Conservation (phyloP, 2,888 invertebrate genomes). For the Rhingia rostrata region DNA sequence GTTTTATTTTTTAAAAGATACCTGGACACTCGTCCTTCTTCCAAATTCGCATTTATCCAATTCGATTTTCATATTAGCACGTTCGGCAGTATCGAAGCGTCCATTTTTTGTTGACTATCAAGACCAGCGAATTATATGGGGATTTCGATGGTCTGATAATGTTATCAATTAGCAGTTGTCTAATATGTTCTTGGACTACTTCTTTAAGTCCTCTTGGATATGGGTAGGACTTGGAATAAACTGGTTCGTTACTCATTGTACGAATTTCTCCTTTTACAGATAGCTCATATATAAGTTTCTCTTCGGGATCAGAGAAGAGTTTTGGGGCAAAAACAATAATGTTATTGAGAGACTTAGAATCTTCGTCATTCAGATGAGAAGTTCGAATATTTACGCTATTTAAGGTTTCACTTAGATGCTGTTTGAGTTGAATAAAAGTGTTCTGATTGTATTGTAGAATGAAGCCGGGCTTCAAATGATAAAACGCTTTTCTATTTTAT, state of each 20-base stretch:
- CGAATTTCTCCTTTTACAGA: constrained; percentile 43
- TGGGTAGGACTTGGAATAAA: constrained; percentile 48
- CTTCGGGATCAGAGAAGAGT: constrained; percentile 12
- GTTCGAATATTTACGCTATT: constrained; percentile 29
- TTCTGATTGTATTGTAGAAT: too few relatives aligned
- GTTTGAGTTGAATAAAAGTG: constrained; percentile 8
- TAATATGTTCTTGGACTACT: constrained; percentile 45
- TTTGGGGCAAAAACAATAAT: neutral
- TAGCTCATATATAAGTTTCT: constrained; percentile 21
- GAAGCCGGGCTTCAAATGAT: too few relatives aligned
- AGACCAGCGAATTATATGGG: constrained; percentile 33
- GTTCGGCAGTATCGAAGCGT: constrained; percentile 12
- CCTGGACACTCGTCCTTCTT: too few relatives aligned
- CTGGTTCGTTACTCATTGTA: constrained; percentile 32
- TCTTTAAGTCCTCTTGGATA: constrained; percentile 41
- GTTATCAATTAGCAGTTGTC: constrained; percentile 2
- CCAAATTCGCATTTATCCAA: constrained; percentile 3
- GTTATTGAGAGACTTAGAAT: constrained; percentile 1
- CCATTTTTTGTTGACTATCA: constrained; percentile 5
- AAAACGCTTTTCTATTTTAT: too few relatives aligned
- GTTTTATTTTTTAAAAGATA: too few relatives aligned
- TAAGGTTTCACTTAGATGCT: too few relatives aligned
- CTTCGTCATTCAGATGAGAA: constrained; percentile 24
- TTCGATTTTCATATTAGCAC: constrained; percentile 19
- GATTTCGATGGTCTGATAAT: constrained; percentile 34